Conservation (phyloP, 2,113 vertebrate species). For the human region GRCh38 chr20:56155001-56155500, state of each 20-base stretch:
- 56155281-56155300: accelerated
- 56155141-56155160: neutral
- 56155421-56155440: neutral
- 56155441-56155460: accelerated
- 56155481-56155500: neutral
- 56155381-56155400: neutral
- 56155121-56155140: neutral
- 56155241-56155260: neutral
- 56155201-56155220: neutral
- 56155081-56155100: accelerated
- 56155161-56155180: too few relatives aligned
- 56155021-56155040: accelerated
- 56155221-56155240: too few relatives aligned
- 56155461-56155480: neutral
- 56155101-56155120: neutral
- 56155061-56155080: neutral
- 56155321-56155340: neutral
- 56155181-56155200: neutral
- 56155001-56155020: accelerated
- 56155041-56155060: accelerated
- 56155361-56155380: neutral
- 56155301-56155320: neutral
- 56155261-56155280: neutral
- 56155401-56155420: accelerated
- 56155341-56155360: accelerated